These are phyloP conservation scores for Brassicogethes aeneus DNA, from an alignment of 2,888 invertebrate genomes.

Conservation along the genomic window DNA sequence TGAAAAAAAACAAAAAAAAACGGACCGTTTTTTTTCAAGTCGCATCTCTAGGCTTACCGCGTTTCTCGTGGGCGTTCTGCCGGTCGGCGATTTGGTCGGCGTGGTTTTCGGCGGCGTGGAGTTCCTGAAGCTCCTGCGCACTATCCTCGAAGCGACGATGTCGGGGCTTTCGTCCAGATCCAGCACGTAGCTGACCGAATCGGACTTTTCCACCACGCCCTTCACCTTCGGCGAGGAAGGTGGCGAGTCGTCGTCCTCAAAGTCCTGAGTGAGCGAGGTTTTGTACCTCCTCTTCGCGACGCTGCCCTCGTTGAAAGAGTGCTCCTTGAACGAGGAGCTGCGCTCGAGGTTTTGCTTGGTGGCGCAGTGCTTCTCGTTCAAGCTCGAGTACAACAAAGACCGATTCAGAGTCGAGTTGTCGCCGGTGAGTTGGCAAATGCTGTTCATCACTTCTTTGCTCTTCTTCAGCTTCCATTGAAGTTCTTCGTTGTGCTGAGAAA, in stretches of 20 bases:
- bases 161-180: conserved; percentile 69
- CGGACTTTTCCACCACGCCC: conserved; percentile 75
- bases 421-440: conserved; percentile 35
- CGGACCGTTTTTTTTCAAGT: too few species aligned
- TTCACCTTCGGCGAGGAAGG: conserved; percentile 69
- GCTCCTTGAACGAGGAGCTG: conserved; percentile 31
- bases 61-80: conserved; percentile 12
- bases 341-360: conserved; percentile 25
- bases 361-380: conserved; percentile 29
- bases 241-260: conserved; percentile 43
- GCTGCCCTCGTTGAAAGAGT: conserved; percentile 17
- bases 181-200: conserved; percentile 79
- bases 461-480: conserved; percentile 79
- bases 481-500: conserved; percentile 80
- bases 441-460: conserved; percentile 61
- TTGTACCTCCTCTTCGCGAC: background rate
- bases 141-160: conserved; percentile 60
- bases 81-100: conserved; percentile 31
- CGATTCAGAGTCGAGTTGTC: conserved; percentile 24
- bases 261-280: conserved; percentile 29
- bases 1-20: too few species aligned
- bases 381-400: conserved; percentile 30
- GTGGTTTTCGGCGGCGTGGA: conserved; percentile 40
- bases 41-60: too few species aligned
- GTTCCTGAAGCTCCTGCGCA: conserved; percentile 57